Conservation (phyloP, 1,140 invertebrate genomes). For the Acromyrmex charruanus region DNA sequence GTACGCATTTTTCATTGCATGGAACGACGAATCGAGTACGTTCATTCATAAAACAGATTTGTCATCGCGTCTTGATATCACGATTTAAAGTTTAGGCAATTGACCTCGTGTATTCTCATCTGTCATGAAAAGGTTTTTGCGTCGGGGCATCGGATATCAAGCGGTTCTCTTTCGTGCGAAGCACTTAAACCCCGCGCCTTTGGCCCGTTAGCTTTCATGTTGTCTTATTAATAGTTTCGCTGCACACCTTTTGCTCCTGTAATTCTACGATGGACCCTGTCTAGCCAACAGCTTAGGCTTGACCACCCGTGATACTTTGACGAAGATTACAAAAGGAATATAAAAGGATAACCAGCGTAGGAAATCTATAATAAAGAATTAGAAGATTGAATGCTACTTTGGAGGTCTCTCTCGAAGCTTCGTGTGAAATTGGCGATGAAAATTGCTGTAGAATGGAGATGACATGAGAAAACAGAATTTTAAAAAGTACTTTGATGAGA, state of each 20-base stretch:
- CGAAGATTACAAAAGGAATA: slow-evolving; percentile 20
- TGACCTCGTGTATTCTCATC: slow-evolving; percentile 37
- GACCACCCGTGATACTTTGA: slow-evolving; percentile 52
- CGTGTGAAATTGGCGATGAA: slow-evolving; percentile 10
- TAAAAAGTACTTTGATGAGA: background rate
- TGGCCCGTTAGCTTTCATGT: slow-evolving; percentile 31
- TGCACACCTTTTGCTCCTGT: slow-evolving; percentile 43
- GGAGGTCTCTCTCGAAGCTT: background rate
- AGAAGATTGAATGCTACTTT: slow-evolving; percentile 44
- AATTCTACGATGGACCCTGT: slow-evolving; percentile 9
- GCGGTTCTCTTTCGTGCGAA: slow-evolving; percentile 23
- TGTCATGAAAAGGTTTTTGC: slow-evolving; percentile 21
- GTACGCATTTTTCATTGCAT: slow-evolving; percentile 5
- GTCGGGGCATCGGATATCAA: slow-evolving; percentile 25
- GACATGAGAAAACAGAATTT: background rate
- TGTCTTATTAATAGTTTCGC: slow-evolving; percentile 55
- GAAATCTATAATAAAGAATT: slow-evolving; percentile 33
- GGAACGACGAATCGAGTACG: background rate
- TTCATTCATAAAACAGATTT: slow-evolving; percentile 53
- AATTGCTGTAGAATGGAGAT: no score
- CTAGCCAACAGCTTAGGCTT: slow-evolving; percentile 46
- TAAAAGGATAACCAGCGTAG: slow-evolving; percentile 9
- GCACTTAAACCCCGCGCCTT: background rate
- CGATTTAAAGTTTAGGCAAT: slow-evolving; percentile 50
- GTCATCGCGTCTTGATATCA: slow-evolving; percentile 36